Evolutionary conservation across 2,113 vertebrate genomes (phyloP), one percentile per base, ranked within the genome.

Genomic region (Triplophysa rosa): DNA sequence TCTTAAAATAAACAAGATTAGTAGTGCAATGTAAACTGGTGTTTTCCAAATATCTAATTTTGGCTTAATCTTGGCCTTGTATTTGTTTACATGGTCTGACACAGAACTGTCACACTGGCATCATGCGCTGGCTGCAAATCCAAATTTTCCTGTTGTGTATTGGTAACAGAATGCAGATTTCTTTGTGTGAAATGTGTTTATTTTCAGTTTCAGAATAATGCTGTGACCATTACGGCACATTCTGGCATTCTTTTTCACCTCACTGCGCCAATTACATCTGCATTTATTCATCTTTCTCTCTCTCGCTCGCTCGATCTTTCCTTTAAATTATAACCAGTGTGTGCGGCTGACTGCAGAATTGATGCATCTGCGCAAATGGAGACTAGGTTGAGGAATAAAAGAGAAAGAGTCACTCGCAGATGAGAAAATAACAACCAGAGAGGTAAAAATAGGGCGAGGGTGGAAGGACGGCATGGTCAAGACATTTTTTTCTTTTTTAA

Each of bases 241-340:
- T 78, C 33, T 54, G 56, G n/a, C 62, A 59, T 73, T 82, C 23
- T 29, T 67, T 61, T 72, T 40, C 37, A 17, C 67, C 45, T 71
- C 52, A 40, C 42, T 66, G 52, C 54, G 64, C 64, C 73, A 80
- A 75, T 78, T 69, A 74, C 52, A 33, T 63, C 65, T 66, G 33
- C 40, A 71, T 78, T 82, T 66, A 69, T 80, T 69, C 74, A 13
- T 52, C 65, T 58, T 52, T 24, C 70, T 54, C 45, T 56, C 13
- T 62, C 23, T 37, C 40, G 65, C 59, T 26, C 5, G 8, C 58
- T 68, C 21, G 65, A n/a, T 45, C 45, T 45, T 23, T 78, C 47
- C 75, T 85, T 72, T 74, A 78, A 84, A 73, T 81, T 82, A 77
- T 78, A 82, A 72, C 80, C 73, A 80, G 49, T 79, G 78, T 67